A percentile compares a stretch with the other conserved stretches of the same genome.
Evolutionary conservation across 2,888 invertebrate genomes (phyloP).

Genomic region (Pristionchus arcanus): DNA sequence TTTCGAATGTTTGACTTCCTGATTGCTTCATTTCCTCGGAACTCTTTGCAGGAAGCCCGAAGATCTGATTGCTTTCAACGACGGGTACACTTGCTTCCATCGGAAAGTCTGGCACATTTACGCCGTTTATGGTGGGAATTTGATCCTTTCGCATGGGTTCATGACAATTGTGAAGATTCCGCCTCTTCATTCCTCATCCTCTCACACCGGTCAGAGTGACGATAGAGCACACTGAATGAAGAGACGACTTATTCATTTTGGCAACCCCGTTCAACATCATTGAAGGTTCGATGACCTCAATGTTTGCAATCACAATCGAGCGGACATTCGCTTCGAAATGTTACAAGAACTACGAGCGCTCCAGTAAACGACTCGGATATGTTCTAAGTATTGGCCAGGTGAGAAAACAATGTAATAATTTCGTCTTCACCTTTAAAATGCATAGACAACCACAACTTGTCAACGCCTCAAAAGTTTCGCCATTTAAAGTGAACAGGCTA

Average conservation of each 20-base stretch:
- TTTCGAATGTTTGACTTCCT: background rate
- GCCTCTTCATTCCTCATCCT: background rate
- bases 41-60: background rate
- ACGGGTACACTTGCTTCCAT: conserved; percentile 9
- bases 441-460: too few relatives aligned
- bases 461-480: too few relatives aligned
- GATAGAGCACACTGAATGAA: too few relatives aligned
- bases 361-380: background rate
- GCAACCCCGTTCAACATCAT: too few relatives aligned
- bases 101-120: conserved; percentile 36
- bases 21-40: background rate
- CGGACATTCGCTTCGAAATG: background rate
- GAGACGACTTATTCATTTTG: background rate
- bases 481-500: too few relatives aligned
- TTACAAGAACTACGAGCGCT: conserved; percentile 18
- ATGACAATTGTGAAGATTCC: background rate
- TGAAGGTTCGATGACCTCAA: conserved; percentile 15
- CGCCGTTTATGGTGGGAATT: conserved; percentile 26
- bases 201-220: too few relatives aligned
- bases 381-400: conserved; percentile 3
- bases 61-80: conserved; percentile 5
- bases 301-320: conserved; percentile 41
- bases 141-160: background rate
- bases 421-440: too few relatives aligned
- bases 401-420: background rate